Conservation (phyloP, 2,888 invertebrate genomes). For the Oscheius sp. region DNA sequence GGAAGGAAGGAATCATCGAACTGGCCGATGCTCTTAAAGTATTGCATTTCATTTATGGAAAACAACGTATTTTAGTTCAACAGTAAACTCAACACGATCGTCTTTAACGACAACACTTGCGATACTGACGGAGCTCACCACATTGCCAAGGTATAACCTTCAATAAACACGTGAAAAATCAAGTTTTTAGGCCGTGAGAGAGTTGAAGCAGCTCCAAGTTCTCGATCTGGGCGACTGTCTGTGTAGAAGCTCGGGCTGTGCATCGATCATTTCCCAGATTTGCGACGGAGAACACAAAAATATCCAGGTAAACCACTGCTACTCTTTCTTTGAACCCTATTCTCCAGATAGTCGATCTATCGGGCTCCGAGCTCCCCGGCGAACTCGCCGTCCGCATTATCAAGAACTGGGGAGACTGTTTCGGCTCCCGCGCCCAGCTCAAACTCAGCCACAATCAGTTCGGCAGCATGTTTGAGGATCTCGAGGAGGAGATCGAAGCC, state of each 20-base stretch:
- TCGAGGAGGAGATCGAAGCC: background rate
- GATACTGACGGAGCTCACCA: conserved; percentile 83
- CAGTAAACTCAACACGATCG: conserved; percentile 82
- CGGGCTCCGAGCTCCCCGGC: conserved; percentile 51
- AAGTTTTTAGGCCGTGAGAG: conserved; percentile 78
- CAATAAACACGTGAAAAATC: no score
- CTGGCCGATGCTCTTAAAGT: conserved; percentile 80
- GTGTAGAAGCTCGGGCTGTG: conserved; percentile 79
- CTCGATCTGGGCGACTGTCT: conserved; percentile 77
- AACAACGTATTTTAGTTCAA: conserved; percentile 70
- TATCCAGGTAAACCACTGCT: conserved; percentile 39
- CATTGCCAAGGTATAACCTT: conserved; percentile 79
- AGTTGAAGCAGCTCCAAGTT: conserved; percentile 78
- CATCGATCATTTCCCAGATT: conserved; percentile 82
- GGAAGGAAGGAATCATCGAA: conserved; percentile 85
- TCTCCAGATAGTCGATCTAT: conserved; percentile 46
- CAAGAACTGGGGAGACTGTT: conserved; percentile 39
- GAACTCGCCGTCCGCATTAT: conserved; percentile 40
- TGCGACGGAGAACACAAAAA: conserved; percentile 46
- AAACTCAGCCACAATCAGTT: conserved; percentile 9
- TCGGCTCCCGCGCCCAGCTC: background rate
- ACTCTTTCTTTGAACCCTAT: background rate
- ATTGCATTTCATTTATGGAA: background rate
- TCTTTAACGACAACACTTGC: conserved; percentile 94
- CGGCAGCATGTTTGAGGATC: conserved; percentile 9